Base-by-base conservation (phyloP, 2,888 invertebrate genomes). In the Panopea generosa region DNA sequence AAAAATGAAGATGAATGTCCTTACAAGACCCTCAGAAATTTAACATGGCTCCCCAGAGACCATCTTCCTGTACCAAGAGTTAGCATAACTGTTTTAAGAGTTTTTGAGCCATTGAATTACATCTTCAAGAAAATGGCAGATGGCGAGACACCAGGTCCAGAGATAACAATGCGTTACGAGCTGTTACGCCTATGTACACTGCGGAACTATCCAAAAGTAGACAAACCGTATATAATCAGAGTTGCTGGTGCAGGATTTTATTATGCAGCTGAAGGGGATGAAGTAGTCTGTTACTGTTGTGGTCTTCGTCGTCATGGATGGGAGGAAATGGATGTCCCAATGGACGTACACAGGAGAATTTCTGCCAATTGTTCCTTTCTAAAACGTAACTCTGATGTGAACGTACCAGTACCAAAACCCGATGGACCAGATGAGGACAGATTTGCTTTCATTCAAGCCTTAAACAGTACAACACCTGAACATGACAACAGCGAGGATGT, bases 201-300 rank as follows among this genome's bases (percentile, higher is more conserved):
- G 9, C 61, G 75, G 47, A 79, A 62, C 33, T 79, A 72, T 26
- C 79, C 79, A 22, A 65, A 61, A 27, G 72, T 72, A 47, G 50
- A 69, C 61, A 79, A 79, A 47, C 74, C 75, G n/a, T 79, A 55
- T 22, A 18, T 71, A 22, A 75, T 65, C 2, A 29, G 29, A 20
- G 22, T 79, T 40, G 75, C 79, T 6, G 55, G 24, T 3, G 75
- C 79, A 27, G 79, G 79, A 7, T 70, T 75, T 24, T 79, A 79
- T 27, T 79, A 72, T 40, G 79, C 71, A 1, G 71, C 63, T 16
- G 75, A 75, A 6, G 74, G 68, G 3, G 79, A 79, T 61, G 75
- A 72, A 26, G 74, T 79, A 0, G 62, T 79, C 26, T 79, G 79
- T 52, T 79, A 75, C 20, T 71, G 68, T 27, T 79, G 79, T 57